These are phyloP conservation scores for Lordiphosa fenestrarum DNA, from an alignment of 2,888 invertebrate species.

Conservation along the genomic window DNA sequence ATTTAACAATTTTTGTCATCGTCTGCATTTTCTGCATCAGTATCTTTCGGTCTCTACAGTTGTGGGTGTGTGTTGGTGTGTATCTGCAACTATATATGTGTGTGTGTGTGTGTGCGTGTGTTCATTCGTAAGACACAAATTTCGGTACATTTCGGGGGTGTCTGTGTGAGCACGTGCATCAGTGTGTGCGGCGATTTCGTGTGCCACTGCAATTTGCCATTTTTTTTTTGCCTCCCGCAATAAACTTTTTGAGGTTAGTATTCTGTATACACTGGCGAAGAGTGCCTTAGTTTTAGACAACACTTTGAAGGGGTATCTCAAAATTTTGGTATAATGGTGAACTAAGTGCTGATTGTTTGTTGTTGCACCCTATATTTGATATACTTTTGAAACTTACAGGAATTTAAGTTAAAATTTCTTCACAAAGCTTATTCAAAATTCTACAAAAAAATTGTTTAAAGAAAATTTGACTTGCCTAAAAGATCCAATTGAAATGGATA, in stretches of 20 bases:
- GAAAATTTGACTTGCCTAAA: too few relatives aligned
- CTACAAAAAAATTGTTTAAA: too few relatives aligned
- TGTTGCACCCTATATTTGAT: too few relatives aligned
- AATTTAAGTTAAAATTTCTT: too few relatives aligned
- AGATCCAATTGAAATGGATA: too few relatives aligned
- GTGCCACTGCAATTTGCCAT: slow-evolving; percentile 48
- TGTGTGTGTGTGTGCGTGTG: slow-evolving; percentile 37
- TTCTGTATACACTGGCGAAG: slow-evolving; percentile 25
- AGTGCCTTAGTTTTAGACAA: not conserved
- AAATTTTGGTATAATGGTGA: too few relatives aligned
- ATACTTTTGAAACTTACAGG: too few relatives aligned
- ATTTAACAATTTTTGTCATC: slow-evolving; percentile 36
- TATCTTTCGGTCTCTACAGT: slow-evolving; percentile 12
- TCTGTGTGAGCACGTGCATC: slow-evolving; percentile 38
- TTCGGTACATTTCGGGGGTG: slow-evolving; percentile 45
- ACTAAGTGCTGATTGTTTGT: too few relatives aligned
- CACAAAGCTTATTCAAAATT: too few relatives aligned
- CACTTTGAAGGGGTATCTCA: too few relatives aligned
- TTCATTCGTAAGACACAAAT: slow-evolving; percentile 29
- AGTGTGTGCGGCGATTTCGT: slow-evolving; percentile 34
- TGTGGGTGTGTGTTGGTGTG: slow-evolving; percentile 28
- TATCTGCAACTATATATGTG: slow-evolving; percentile 38
- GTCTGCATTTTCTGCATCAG: slow-evolving; percentile 37
- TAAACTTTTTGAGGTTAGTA: slow-evolving; percentile 70
- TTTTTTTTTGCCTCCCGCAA: slow-evolving; percentile 49